Percentiles rank a stretch among this genome's conserved stretches.
phyloP scores from a whole-genome alignment of 2,113 vertebrate species.

The Macquaria ambigua region DNA sequence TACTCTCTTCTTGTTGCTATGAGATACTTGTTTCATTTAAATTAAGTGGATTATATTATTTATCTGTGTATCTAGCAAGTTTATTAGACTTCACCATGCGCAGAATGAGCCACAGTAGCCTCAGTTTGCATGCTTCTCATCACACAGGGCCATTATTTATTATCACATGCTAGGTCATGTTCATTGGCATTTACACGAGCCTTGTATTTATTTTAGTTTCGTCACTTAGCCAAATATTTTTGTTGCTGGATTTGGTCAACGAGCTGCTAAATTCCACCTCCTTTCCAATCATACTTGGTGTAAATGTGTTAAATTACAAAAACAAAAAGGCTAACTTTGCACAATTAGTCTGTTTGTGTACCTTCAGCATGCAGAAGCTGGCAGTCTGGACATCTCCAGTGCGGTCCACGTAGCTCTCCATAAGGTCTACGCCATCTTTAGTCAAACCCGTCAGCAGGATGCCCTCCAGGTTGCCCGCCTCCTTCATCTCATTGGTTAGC shows the following conservation, averaged over 20 bases:
- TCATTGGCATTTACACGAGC: neutral
- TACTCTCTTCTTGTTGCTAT: neutral
- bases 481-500: conserved; percentile 96
- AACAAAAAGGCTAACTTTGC: neutral
- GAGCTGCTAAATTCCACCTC: neutral
- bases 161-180: neutral
- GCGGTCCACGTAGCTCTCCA: conserved; percentile 97
- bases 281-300: neutral
- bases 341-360: conserved; percentile 49
- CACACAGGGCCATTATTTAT: neutral
- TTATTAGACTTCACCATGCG: neutral
- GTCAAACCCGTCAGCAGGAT: conserved; percentile 96
- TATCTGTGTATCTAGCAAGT: neutral
- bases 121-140: neutral
- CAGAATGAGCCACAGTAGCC: neutral
- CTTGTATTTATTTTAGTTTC: too few species aligned
- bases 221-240: neutral
- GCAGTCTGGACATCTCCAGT: conserved; percentile 98
- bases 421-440: conserved; percentile 97
- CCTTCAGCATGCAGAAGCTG: conserved; percentile 98
- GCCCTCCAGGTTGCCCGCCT: conserved; percentile 96
- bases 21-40: neutral
- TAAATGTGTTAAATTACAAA: neutral
- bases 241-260: neutral
- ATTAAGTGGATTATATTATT: neutral